Conservation (phyloP, 2,113 vertebrate species). For the Phalacrocorax carbo region DNA sequence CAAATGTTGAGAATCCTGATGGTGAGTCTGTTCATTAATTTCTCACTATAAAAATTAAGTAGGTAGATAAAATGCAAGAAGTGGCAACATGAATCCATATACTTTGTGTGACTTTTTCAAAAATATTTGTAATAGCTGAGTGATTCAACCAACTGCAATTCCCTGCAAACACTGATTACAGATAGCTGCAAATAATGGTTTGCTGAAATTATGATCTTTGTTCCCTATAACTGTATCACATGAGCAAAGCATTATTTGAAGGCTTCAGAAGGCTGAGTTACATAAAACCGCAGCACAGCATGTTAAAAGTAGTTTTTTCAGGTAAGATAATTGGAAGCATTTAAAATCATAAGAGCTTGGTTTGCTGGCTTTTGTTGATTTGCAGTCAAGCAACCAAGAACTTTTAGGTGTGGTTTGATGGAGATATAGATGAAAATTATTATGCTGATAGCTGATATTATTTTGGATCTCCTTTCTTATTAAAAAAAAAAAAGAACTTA, state of each 20-base stretch:
- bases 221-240: neutral
- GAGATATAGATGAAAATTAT: neutral
- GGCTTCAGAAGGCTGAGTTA: neutral
- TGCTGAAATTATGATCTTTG: neutral
- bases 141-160: neutral
- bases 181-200: neutral
- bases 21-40: neutral
- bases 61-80: neutral
- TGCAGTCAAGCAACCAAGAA: neutral
- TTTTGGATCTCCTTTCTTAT: neutral
- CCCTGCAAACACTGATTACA: neutral
- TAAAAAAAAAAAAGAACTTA: neutral
- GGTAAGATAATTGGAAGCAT: neutral
- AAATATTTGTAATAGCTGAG: neutral
- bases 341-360: neutral
- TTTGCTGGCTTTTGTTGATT: neutral
- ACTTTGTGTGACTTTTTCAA: neutral
- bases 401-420: neutral
- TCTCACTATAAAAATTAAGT: too few species aligned
- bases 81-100: neutral
- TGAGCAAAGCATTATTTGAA: neutral
- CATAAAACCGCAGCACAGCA: neutral
- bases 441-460: neutral
- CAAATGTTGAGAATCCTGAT: neutral
- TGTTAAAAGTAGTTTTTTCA: neutral